Evolutionary conservation across 2,113 vertebrate species (phyloP), one percentile per base, ranked within the genome.

Genomic region (Aegotheles bennettii): DNA sequence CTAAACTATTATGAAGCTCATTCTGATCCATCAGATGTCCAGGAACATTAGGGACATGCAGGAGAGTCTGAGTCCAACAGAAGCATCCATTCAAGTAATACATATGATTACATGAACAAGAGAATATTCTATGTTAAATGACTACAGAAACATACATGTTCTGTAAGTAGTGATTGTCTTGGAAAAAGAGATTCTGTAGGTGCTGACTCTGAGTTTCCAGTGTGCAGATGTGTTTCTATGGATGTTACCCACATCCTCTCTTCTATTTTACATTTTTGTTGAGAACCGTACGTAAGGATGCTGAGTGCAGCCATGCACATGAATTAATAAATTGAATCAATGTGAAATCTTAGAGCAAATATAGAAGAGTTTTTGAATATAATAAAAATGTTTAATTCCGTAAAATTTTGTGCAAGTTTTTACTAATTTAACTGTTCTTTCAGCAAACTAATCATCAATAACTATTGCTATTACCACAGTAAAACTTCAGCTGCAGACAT

Each of bases 71-170:
- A 73, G 57, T 65, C 13, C 20, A 74, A 16, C 31, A 86, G 35
- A 84, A 51, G 4, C 38, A n/a, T 50, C 38, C 21, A 33, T 42
- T 74, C 71, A 43, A 35, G 20, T 33, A 69, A 43, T 50, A 38
- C 0, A 0, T 31, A 29, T 38, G 25, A 23, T 51, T 47, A 17
- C 11, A 12, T 4, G 17, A 67, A 50, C 33, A 59, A 31, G 28
- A 40, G 33, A 77, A 42, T 81, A 18, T 33, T n/a, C n/a, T n/a
- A n/a, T n/a, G n/a, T n/a, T n/a, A n/a, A n/a, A n/a, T n/a, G n/a
- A n/a, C n/a, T n/a, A n/a, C n/a, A 16, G 53, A 50, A 40, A 26
- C 15, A 35, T 17, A 19, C n/a, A 28, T 56, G 16, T 56, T 40
- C 33, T 65, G 14, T 29, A 77, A 68, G 33, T 56, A 51, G 11